phyloP scores from a whole-genome alignment of 2,888 invertebrate species.

The Drosophila mettleri region DNA sequence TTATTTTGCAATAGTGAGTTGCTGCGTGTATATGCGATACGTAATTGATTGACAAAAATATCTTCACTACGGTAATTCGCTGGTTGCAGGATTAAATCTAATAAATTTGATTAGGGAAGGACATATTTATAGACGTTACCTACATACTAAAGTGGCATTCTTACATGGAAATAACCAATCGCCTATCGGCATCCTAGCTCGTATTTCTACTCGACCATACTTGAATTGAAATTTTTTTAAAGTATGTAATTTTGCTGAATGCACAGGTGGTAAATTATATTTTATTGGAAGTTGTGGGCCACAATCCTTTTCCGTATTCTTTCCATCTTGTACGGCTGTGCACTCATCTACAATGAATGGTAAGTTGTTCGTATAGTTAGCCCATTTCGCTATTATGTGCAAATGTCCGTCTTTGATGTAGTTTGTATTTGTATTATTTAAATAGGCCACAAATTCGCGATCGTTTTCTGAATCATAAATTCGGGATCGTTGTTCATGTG shows the following conservation, averaged over 20 bases:
- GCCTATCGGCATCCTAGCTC: conserved; percentile 33
- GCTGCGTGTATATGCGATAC: conserved; percentile 43
- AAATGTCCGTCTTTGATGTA: conserved; percentile 5
- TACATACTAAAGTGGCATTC: no score
- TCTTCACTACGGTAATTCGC: not conserved
- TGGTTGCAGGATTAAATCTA: conserved; percentile 40
- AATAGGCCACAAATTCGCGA: conserved; percentile 29
- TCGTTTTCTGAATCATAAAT: not conserved
- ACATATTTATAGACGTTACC: no score
- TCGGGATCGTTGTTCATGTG: conserved; percentile 4
- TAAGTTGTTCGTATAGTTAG: fast-evolving
- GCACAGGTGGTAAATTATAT: not conserved
- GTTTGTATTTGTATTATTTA: not conserved
- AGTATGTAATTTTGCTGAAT: conserved; percentile 25
- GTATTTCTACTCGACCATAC: conserved; percentile 44
- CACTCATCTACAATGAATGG: not conserved
- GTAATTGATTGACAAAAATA: conserved; percentile 5
- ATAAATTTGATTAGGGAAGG: not conserved
- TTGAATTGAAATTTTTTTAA: conserved; percentile 13
- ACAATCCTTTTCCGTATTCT: conserved; percentile 1
- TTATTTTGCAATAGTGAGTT: conserved; percentile 1
- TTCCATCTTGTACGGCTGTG: not conserved
- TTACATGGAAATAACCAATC: conserved; percentile 48
- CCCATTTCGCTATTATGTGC: conserved; percentile 11
- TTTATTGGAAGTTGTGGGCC: fast-evolving